Evolutionary conservation across 2,888 invertebrate species (phyloP).

Genomic region (Trissolcus brochymenae): DNA sequence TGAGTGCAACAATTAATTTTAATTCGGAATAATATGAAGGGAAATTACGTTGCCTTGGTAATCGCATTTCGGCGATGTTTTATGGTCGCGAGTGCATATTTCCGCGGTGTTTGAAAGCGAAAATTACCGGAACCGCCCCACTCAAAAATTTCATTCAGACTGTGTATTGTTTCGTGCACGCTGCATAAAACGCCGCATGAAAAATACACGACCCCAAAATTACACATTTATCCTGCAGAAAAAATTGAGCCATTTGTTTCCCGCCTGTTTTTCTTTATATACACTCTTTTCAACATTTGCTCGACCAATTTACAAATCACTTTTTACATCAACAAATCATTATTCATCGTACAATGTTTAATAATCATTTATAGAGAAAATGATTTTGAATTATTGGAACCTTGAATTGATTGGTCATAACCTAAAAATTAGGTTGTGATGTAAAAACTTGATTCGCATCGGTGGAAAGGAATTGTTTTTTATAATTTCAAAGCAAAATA

Average conservation of each 20-base stretch:
- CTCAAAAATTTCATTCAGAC: conserved; percentile 20
- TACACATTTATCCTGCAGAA: conserved; percentile 35
- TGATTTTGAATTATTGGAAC: no score
- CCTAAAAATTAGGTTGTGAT: no score
- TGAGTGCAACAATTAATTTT: conserved; percentile 38
- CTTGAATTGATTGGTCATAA: no score
- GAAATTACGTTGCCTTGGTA: conserved; percentile 26
- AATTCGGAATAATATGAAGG: conserved; percentile 35
- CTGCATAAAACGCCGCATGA: not conserved
- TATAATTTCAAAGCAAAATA: not conserved
- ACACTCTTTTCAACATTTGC: conserved; percentile 12
- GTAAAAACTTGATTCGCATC: no score
- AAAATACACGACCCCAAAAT: conserved; percentile 30
- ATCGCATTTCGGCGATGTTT: conserved; percentile 32
- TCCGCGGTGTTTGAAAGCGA: conserved; percentile 22
- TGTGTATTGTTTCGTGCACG: conserved; percentile 16
- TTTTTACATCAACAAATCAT: no score
- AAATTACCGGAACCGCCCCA: conserved; percentile 23
- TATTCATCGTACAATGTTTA: no score
- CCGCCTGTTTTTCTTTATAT: conserved; percentile 4
- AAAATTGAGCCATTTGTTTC: not conserved
- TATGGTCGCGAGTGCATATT: conserved; percentile 17
- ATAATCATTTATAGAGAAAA: no score
- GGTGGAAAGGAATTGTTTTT: not conserved
- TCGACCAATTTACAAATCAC: not conserved